Evolutionary conservation across 1,140 invertebrate species (phyloP), one percentile per base, ranked within the genome.

Genomic region (Zophobas atratus): DNA sequence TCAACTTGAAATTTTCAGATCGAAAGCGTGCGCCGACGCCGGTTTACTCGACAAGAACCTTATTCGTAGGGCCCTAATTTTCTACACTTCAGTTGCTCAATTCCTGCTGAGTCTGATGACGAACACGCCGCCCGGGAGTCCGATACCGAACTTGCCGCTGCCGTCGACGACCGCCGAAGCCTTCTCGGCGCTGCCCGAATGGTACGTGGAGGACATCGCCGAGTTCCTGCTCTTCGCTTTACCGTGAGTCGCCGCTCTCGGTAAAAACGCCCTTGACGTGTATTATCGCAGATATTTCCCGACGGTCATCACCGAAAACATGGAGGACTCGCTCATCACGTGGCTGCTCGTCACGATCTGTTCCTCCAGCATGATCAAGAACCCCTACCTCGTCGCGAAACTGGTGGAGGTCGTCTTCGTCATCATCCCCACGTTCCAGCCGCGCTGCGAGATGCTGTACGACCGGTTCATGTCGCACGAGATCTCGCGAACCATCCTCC

Each of bases 341-440:
- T 96, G 97, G 92, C 87, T 99, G 1, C 87, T 99, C 39, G 92
- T 96, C 70, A 92, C 96, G 74, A 92, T 98, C 39, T 99, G 97
- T 88, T 93, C 94, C 72, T 94, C 96, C 33, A 92, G 96, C 83
- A 94, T 95, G 84, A 94, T 99, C 82, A 95, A 95, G 86, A 99
- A 99, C 90, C 98, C 98, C 0, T 99, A 99, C 86, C 90, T 99
- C 49, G 94, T 97, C 57, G 97, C 97, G 63, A 99, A 99, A 89
- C 91, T 97, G 53, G 92, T 99, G 8, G 98, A 99, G 89, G 96
- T 99, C 1, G 88, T 99, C 38, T 99, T 97, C 87, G 93, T 97
- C 6, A 93, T 98, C 78, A 97, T 96, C 85, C 93, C 98, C 0
- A 92, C 91, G 57, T 90, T 97, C 53, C 93, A 95, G 82, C 90